A percentile compares a stretch with the other conserved stretches of the same genome.
phyloP scores from a whole-genome alignment of 2,888 invertebrate genomes.

The Ceraclea dissimilis region DNA sequence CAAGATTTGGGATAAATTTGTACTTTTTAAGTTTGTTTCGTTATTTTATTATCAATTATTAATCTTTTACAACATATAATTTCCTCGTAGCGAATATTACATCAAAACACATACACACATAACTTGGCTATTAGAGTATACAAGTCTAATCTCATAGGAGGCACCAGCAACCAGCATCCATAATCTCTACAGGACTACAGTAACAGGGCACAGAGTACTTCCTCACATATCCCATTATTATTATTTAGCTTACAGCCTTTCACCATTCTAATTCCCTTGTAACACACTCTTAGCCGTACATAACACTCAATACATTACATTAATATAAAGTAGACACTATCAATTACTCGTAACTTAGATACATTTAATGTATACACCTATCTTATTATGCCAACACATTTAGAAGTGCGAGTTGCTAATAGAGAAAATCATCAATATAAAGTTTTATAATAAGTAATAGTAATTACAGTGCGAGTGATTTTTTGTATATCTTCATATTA shows the following conservation, averaged over 20 bases:
- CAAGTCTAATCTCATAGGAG: too few relatives aligned
- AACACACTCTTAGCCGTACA: slow-evolving; percentile 22
- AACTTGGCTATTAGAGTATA: not conserved
- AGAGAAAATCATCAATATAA: slow-evolving; percentile 21
- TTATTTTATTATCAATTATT: not conserved
- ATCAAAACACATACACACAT: not conserved
- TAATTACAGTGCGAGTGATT: not conserved
- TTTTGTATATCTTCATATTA: not conserved
- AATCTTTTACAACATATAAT: slow-evolving; percentile 23
- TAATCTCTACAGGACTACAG: too few relatives aligned
- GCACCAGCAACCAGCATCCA: too few relatives aligned
- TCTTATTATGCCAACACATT: slow-evolving; percentile 26
- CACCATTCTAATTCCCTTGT: too few relatives aligned
- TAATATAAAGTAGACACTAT: not conserved
- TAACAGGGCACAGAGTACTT: too few relatives aligned
- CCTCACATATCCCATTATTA: too few relatives aligned
- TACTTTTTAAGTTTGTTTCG: slow-evolving; percentile 36
- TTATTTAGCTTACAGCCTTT: too few relatives aligned
- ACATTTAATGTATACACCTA: slow-evolving; percentile 26
- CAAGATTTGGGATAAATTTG: slow-evolving; percentile 42
- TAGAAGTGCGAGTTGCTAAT: slow-evolving; percentile 26
- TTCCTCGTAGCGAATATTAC: slow-evolving; percentile 23
- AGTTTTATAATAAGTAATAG: slow-evolving; percentile 2
- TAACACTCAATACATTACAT: slow-evolving; percentile 23
- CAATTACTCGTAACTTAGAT: not conserved